Conservation (phyloP, 2,888 invertebrate genomes). For the Anticlea derivata region DNA sequence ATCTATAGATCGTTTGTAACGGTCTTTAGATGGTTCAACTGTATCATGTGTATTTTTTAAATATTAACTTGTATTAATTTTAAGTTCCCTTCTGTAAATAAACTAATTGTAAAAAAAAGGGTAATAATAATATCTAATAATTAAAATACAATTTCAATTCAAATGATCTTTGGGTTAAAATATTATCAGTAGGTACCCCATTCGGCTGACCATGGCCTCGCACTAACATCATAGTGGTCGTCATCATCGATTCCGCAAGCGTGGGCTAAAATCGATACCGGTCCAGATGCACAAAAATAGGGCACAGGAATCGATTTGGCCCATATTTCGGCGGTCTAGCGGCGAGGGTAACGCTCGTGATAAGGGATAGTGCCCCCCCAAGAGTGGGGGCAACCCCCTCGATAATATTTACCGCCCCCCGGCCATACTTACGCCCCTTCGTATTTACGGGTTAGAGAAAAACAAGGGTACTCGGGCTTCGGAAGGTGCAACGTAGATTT, state of each 20-base stretch:
- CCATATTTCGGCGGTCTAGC: constrained; percentile 81
- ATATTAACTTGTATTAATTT: no score
- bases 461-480: constrained; percentile 83
- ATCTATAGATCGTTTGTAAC: no score
- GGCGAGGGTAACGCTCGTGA: constrained; percentile 83
- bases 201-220: constrained; percentile 14
- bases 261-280: constrained; percentile 70
- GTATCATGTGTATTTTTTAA: no score
- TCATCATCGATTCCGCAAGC: constrained; percentile 35
- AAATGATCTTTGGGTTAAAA: not conserved
- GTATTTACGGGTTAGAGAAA: constrained; percentile 84
- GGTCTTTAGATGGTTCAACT: no score
- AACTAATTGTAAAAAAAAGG: no score
- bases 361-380: constrained; percentile 79
- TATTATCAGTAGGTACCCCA: not conserved
- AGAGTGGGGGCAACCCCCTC: constrained; percentile 65
- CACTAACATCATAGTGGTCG: constrained; percentile 15
- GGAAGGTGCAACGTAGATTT: constrained; percentile 84
- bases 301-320: constrained; percentile 82
- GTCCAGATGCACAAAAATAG: constrained; percentile 84
- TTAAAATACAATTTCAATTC: no score
- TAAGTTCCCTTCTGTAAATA: no score
- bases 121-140: no score
- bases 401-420: constrained; percentile 84
- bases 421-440: constrained; percentile 83